Evolutionary conservation across 2,888 invertebrate species (phyloP).

Genomic region (Macrosiphum euphorbiae): DNA sequence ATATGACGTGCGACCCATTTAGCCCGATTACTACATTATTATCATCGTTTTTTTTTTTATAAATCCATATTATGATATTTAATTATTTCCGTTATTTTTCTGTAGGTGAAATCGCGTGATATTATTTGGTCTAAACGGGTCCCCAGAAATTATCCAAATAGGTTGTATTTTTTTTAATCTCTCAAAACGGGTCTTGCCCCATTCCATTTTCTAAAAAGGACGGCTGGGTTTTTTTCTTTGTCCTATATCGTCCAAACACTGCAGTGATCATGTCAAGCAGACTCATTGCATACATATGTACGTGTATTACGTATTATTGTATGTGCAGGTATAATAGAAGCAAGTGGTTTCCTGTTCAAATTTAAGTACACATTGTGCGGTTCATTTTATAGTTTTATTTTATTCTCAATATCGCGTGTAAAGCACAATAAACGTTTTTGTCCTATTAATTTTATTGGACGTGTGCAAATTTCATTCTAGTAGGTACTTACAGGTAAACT

Average conservation of each 20-base stretch:
- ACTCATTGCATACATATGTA: background rate
- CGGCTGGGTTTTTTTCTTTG: background rate
- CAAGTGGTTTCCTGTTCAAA: background rate
- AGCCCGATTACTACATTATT: background rate
- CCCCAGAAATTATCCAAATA: background rate
- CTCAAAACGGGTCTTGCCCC: background rate
- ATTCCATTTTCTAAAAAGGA: background rate
- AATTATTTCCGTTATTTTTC: background rate
- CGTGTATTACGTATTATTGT: background rate
- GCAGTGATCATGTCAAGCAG: background rate
- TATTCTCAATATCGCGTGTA: background rate
- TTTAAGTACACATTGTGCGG: background rate
- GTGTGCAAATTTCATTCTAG: background rate
- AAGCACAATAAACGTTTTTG: background rate
- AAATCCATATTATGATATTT: background rate
- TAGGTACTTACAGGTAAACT: background rate
- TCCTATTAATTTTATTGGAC: background rate
- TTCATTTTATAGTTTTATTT: background rate
- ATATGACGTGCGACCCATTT: background rate
- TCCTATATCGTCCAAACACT: background rate
- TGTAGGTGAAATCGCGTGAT: background rate
- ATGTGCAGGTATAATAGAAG: background rate
- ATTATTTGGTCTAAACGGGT: background rate
- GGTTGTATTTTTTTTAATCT: background rate
- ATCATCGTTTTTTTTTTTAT: background rate